A percentile compares a stretch with the other conserved stretches of the same genome.
Evolutionary conservation across 2,888 invertebrate species (phyloP).

Genomic region (Lochmaea crataegi): DNA sequence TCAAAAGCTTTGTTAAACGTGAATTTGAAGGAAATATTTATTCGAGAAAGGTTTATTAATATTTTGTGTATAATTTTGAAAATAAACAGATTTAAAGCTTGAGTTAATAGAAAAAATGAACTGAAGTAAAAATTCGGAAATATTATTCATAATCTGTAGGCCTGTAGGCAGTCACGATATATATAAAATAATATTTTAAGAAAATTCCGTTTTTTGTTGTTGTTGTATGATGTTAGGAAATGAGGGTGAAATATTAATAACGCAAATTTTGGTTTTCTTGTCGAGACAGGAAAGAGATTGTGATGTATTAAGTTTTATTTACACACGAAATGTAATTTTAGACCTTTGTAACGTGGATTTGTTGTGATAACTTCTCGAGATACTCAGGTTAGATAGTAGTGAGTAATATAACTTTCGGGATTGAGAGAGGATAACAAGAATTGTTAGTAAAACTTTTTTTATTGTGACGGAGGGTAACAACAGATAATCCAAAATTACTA

Average conservation of each 20-base stretch:
- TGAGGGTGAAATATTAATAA: slow-evolving; percentile 20
- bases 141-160: too few relatives aligned
- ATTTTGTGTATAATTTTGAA: not conserved
- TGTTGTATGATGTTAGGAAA: too few relatives aligned
- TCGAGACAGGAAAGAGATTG: slow-evolving; percentile 26
- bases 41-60: not conserved
- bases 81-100: not conserved
- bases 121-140: too few relatives aligned
- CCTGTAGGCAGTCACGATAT: too few relatives aligned
- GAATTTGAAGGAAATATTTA: not conserved
- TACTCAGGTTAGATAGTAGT: not conserved
- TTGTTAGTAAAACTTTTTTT: too few relatives aligned
- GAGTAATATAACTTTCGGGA: too few relatives aligned
- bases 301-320: slow-evolving; percentile 29
- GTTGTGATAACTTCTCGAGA: not conserved
- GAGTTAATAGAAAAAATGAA: not conserved
- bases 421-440: too few relatives aligned
- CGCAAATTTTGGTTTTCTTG: slow-evolving; percentile 29
- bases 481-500: too few relatives aligned
- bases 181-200: too few relatives aligned
- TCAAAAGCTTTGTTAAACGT: not conserved
- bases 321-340: slow-evolving; percentile 20
- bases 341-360: not conserved
- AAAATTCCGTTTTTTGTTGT: not conserved
- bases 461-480: too few relatives aligned